Base-by-base conservation (phyloP, 2,888 invertebrate genomes). In the Caenorhabditis becei region DNA sequence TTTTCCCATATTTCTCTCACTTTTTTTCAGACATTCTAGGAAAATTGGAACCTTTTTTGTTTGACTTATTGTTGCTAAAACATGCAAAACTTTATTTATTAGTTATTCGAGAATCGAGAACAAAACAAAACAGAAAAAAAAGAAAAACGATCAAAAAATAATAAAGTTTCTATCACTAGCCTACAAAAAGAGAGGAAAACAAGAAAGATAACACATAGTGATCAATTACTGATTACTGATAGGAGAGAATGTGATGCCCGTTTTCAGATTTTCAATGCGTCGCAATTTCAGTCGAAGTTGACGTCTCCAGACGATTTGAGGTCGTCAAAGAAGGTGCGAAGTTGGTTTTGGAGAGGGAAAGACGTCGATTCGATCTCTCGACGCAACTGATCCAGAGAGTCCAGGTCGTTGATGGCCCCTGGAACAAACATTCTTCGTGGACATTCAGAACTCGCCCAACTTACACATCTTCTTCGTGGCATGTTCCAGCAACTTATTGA, bases 291-390 rank as follows among this genome's bases (percentile, higher is more conserved):
- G 24, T 77, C 77, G 14, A 63, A 63, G 18, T 77, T 65, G 56
- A 54, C 62, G 18, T 47, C 23, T 23, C 49, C 49, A n/a, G 70
- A 35, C 16, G 11, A 37, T 47, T 67, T 71, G 37, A 81, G 24
- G 23, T 74, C 53, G 49, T 82, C 69, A 44, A 82, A 82, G 58
- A 82, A 77, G 24, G 49, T 53, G 8, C 74, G 77, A 47, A 82
- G 70, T 54, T 70, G 62, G 18, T 59, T 59, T 51, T 72, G 72
- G 32, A 82, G 77, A 16, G 82, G 82, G 65, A 82, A 77, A 3
- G 77, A 72, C 0, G 72, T 69, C 16, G 74, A 26, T 16, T 72
- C 77, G 54, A 82, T 82, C 5, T 74, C 72, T 0, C 67, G 62
- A 7, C 53, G 35, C 24, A 82, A 44, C 44, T 70, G 58, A 18